A percentile compares a stretch with the other conserved stretches of the same genome.
Evolutionary conservation across 2,113 vertebrate genomes (phyloP).

Genomic region (Tretioscincus oriximinensis): DNA sequence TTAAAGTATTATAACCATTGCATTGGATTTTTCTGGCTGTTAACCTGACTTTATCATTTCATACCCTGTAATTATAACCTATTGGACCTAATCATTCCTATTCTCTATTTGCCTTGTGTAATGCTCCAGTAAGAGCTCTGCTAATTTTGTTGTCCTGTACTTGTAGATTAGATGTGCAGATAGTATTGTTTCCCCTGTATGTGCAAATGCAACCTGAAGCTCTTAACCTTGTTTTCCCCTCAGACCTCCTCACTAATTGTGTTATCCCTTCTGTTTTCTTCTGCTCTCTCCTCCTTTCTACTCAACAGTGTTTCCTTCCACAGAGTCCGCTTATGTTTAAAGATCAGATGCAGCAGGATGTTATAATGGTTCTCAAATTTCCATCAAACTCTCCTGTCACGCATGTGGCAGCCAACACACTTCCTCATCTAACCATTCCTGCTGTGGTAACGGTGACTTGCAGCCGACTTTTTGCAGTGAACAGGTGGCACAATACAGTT

Average conservation of each 20-base stretch:
- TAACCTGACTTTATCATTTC: slow-evolving; percentile 34
- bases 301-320: slow-evolving; percentile 97
- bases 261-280: slow-evolving; percentile 79
- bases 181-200: slow-evolving; percentile 60
- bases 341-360: slow-evolving; percentile 99
- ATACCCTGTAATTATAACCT: background rate
- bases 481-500: slow-evolving; percentile 97
- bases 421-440: slow-evolving; percentile 92
- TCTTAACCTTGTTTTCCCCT: slow-evolving; percentile 73
- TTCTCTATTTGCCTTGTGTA: slow-evolving; percentile 53
- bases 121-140: slow-evolving; percentile 52
- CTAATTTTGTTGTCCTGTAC: slow-evolving; percentile 50
- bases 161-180: slow-evolving; percentile 8
- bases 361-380: slow-evolving; percentile 99
- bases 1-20: slow-evolving; percentile 3
- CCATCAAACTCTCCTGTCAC: slow-evolving; percentile 97
- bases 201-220: slow-evolving; percentile 63
- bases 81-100: slow-evolving; percentile 39
- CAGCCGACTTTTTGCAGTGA: slow-evolving; percentile 94
- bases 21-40: slow-evolving; percentile 13
- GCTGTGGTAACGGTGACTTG: slow-evolving; percentile 97
- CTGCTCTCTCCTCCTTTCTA: slow-evolving; percentile 76
- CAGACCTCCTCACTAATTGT: slow-evolving; percentile 78
- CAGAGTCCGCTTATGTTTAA: slow-evolving; percentile 99
- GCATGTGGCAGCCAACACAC: slow-evolving; percentile 94